Evolutionary conservation across 2,113 vertebrate species (phyloP).

Genomic region (Morone saxatilis): DNA sequence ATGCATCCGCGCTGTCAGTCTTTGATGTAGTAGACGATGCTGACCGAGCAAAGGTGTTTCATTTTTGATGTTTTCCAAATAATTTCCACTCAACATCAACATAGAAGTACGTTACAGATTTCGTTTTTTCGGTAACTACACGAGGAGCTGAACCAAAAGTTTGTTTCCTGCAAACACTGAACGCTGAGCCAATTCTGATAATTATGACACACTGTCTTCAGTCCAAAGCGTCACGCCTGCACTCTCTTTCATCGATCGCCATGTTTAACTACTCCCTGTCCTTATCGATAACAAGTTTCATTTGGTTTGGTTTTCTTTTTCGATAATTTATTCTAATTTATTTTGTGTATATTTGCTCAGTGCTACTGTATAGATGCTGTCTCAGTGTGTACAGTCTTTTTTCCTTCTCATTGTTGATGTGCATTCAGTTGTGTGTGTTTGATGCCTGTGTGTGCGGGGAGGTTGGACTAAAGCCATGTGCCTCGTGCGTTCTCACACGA

Average conservation of each 20-base stretch:
- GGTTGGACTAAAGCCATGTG: conserved; percentile 80
- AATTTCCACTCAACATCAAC: conserved; percentile 14
- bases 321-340: conserved; percentile 85
- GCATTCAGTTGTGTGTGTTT: conserved; percentile 68
- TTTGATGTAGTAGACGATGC: neutral
- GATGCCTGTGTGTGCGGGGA: conserved; percentile 70
- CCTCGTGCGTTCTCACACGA: conserved; percentile 71
- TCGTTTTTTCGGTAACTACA: neutral
- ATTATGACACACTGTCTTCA: conserved; percentile 47
- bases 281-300: conserved; percentile 46
- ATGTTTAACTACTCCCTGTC: conserved; percentile 66
- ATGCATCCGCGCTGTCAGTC: neutral
- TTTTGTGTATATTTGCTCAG: conserved; percentile 81
- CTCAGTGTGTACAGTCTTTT: conserved; percentile 76
- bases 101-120: conserved; percentile 43
- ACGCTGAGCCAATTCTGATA: conserved; percentile 80
- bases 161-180: conserved; percentile 83
- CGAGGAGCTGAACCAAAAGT: conserved; percentile 67
- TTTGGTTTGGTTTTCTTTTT: conserved; percentile 52
- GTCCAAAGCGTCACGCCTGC: conserved; percentile 21
- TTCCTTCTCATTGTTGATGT: conserved; percentile 62
- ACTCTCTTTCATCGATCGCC: neutral
- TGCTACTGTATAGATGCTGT: conserved; percentile 81
- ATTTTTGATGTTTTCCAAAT: neutral
- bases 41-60: conserved; percentile 23